A percentile compares a stretch with the other conserved stretches of the same genome.
Evolutionary conservation across 2,888 invertebrate species (phyloP).

Genomic region (Andrena minutula): DNA sequence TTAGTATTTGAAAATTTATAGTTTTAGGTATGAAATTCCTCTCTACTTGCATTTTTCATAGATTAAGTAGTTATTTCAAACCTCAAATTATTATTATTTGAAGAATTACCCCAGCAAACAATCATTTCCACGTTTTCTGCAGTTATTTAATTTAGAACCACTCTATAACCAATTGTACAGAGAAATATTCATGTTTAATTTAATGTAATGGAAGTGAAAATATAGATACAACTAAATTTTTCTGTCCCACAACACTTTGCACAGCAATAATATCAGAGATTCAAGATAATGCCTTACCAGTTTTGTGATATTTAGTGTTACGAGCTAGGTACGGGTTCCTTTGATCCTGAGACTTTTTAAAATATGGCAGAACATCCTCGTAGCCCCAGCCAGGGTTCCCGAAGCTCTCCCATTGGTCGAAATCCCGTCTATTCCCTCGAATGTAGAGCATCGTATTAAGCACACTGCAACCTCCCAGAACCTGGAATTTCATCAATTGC

Average conservation of each 20-base stretch:
- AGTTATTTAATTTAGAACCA: too few species aligned
- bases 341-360: slow-evolving; percentile 95
- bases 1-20: too few species aligned
- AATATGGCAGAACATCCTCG: slow-evolving; percentile 92
- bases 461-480: slow-evolving; percentile 94
- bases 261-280: neutral
- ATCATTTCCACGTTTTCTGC: too few species aligned
- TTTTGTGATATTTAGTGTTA: slow-evolving; percentile 89
- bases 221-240: neutral
- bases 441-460: slow-evolving; percentile 97
- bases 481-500: slow-evolving; percentile 76
- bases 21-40: too few species aligned
- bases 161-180: too few species aligned
- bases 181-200: too few species aligned
- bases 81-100: too few species aligned
- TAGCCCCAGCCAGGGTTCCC: slow-evolving; percentile 96
- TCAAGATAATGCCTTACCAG: slow-evolving; percentile 86
- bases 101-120: too few species aligned
- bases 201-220: neutral
- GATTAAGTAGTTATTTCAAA: too few species aligned
- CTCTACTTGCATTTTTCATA: too few species aligned
- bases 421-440: slow-evolving; percentile 94
- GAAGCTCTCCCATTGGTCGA: slow-evolving; percentile 93
- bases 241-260: neutral
- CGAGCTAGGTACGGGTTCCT: slow-evolving; percentile 94